These are phyloP conservation scores for Drosophila varians DNA, from an alignment of 1,140 invertebrate species.

Conservation along the genomic window DNA sequence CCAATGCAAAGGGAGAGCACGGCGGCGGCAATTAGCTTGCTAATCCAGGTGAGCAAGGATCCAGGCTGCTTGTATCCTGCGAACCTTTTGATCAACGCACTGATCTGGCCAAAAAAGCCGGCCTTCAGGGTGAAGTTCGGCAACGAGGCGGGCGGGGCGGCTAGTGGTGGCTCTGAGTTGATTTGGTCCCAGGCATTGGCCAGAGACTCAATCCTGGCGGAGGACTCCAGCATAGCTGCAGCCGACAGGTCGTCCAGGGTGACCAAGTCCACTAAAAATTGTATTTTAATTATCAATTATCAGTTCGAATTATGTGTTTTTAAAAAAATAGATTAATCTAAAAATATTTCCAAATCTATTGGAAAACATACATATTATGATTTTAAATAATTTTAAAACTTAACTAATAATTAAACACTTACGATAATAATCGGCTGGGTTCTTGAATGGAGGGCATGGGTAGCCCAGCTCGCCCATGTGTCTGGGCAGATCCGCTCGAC, in stretches of 20 bases:
- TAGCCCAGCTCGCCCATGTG: conserved; percentile 97
- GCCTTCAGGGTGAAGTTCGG: conserved; percentile 76
- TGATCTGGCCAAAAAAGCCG: conserved; percentile 84
- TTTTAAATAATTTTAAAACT: no score
- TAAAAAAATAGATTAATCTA: no score
- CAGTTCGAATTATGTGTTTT: no score
- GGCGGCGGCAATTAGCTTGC: conserved; percentile 90
- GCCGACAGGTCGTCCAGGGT: conserved; percentile 96
- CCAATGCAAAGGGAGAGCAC: conserved; percentile 93
- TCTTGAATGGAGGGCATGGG: conserved; percentile 97
- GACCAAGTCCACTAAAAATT: conserved; percentile 93
- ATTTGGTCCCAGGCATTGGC: conserved; percentile 88
- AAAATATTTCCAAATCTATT: no score
- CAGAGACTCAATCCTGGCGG: conserved; percentile 94
- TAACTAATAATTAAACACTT: no score
- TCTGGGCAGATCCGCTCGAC: conserved; percentile 93
- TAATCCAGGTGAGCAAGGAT: conserved; percentile 91
- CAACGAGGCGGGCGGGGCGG: conserved; percentile 78
- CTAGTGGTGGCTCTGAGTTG: conserved; percentile 81
- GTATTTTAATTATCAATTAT: no score
- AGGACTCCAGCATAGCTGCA: conserved; percentile 97
- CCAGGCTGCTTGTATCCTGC: conserved; percentile 94
- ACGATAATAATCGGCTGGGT: conserved; percentile 98
- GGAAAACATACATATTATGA: no score
- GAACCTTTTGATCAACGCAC: conserved; percentile 76